phyloP scores from a whole-genome alignment of 2,797 vertebrate genomes.

The Enteromius argenteus region DNA sequence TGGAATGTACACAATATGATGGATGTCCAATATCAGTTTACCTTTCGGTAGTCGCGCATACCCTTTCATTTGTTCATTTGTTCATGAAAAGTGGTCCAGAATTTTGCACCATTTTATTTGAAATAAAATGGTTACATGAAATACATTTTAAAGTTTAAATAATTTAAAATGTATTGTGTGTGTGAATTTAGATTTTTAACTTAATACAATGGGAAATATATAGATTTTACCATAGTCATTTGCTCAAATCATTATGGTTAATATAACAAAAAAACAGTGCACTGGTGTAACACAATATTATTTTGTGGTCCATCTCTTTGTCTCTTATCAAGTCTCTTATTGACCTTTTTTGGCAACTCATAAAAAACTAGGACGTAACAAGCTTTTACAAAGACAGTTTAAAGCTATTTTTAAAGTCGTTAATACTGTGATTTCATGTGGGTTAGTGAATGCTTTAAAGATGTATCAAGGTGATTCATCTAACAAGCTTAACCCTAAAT shows the following conservation, averaged over 20 bases:
- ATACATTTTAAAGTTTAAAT: neutral
- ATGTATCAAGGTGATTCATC: slow-evolving; percentile 6
- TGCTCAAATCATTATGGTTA: neutral
- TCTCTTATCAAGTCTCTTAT: neutral
- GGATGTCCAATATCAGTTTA: slow-evolving; percentile 5
- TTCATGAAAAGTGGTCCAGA: neutral
- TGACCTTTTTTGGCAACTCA: neutral
- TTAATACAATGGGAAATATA: slow-evolving; percentile 5
- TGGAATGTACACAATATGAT: neutral
- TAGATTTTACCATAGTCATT: neutral
- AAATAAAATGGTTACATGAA: neutral
- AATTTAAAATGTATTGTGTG: neutral
- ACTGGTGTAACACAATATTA: neutral
- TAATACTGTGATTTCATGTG: slow-evolving; percentile 20
- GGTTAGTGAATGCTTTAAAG: slow-evolving; percentile 20
- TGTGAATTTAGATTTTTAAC: no score
- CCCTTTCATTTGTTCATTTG: neutral
- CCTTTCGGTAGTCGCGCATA: neutral
- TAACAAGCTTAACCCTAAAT: slow-evolving; percentile 15
- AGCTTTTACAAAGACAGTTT: neutral
- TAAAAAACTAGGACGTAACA: neutral
- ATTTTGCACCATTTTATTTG: neutral
- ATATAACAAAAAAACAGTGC: neutral
- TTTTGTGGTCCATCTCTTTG: slow-evolving; percentile 6
- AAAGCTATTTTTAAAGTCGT: slow-evolving; percentile 9